Base-by-base conservation (phyloP, 2,888 invertebrate genomes). In the Villa cingulata region DNA sequence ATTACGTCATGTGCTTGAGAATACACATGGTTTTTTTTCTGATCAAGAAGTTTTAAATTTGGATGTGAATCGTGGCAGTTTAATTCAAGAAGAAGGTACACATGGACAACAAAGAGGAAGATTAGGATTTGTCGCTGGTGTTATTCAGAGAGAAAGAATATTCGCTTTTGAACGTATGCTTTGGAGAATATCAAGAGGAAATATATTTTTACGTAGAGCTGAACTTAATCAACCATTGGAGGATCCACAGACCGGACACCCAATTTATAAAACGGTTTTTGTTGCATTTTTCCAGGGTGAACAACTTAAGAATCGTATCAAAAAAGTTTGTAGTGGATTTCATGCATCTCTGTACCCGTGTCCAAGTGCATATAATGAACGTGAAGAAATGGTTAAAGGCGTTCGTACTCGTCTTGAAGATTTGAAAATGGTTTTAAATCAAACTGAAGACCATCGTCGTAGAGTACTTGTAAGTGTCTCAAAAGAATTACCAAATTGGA, bases 331-430 rank as follows among this genome's bases (percentile, higher is more conserved):
- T 67, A 79, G 82, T 50, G 89, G 89, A 12, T 91, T 86, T 62
- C 82, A 87, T 54, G 89, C 89, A 1, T 83, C 86, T 9, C 70
- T 89, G 38, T 90, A 91, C 69, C 86, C 87, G 0, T 91, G 89
- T 58, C 90, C 90, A 1, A 86, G 83, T 59, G 80, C 83, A 1
- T 78, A 80, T 32, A 74, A 75, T 10, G 89, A 91, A 59, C 73
- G 90, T 23, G 68, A 80, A 43, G 86, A 87, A 54, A 89, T 89
- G 86, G 74, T 85, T 23, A 80, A 79, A 58, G 86, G 86, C 16
- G 86, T 91, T 2, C 78, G 81, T 66, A 83, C 84, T 0, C 74
- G 89, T 38, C 74, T 91, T 51, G 87, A 86, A 61, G 90, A 91
- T 68, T 72, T 90, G 43, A 82, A 80, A 54, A 64, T 80, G 65